Percentiles rank a stretch among this genome's conserved stretches.
phyloP scores from a whole-genome alignment of 2,888 invertebrate species.

The Emmelina monodactyla region DNA sequence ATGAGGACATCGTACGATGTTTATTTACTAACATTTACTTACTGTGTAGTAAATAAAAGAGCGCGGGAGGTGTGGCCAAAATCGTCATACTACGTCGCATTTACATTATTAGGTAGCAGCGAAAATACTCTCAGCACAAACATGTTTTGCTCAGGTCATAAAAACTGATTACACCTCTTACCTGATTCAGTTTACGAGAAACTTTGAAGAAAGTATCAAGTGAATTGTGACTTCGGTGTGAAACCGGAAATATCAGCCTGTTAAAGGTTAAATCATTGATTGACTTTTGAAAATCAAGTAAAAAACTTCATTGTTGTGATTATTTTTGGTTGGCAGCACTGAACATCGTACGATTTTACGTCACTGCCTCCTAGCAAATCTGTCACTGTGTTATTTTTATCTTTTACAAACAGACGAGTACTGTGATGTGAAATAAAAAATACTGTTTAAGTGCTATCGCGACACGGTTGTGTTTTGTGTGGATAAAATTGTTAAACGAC shows the following conservation, averaged over 20 bases:
- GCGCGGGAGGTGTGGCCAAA: constrained; percentile 33
- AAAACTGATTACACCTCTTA: constrained; percentile 17
- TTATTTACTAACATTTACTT: constrained; percentile 32
- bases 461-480: background rate
- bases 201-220: too few relatives aligned
- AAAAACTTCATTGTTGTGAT: constrained; percentile 27
- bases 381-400: constrained; percentile 1
- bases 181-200: constrained; percentile 19
- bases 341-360: constrained; percentile 53
- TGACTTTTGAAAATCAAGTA: too few relatives aligned
- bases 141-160: constrained; percentile 38
- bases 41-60: constrained; percentile 19
- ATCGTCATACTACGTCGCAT: constrained; percentile 14
- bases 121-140: constrained; percentile 19
- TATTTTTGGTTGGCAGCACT: constrained; percentile 30
- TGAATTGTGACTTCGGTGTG: too few relatives aligned
- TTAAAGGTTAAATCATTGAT: too few relatives aligned
- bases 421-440: background rate
- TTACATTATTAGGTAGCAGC: too few relatives aligned
- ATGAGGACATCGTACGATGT: constrained; percentile 39
- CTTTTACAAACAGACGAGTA: too few relatives aligned
- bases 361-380: constrained; percentile 19
- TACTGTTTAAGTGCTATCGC: background rate
- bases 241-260: too few relatives aligned
- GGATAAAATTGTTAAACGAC: background rate